phyloP scores from a whole-genome alignment of 2,113 vertebrate species.

The Cricetomys ansorgei region DNA sequence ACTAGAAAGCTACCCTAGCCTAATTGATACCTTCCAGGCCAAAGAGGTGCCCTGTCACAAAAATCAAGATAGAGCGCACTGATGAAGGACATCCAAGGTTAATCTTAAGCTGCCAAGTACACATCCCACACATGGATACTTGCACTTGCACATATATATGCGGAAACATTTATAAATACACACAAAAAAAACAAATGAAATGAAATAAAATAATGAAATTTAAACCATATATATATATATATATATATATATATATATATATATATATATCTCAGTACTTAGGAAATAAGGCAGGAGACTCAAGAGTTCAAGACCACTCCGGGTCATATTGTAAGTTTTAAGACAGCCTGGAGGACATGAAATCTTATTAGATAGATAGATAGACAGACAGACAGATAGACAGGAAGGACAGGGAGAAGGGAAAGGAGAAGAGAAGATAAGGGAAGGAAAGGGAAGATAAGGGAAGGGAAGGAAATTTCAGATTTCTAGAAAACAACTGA shows the following conservation, averaged over 20 bases:
- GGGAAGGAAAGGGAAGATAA: background rate
- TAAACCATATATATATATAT: background rate
- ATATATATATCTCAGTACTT: too few relatives aligned
- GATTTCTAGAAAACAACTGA: slow-evolving; percentile 33
- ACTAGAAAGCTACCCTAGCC: background rate
- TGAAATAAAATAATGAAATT: too few relatives aligned
- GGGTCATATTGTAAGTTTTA: background rate
- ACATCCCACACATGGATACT: background rate
- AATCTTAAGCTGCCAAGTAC: background rate
- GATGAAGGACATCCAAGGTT: background rate
- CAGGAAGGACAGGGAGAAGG: background rate
- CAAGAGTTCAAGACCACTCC: background rate
- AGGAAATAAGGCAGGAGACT: background rate
- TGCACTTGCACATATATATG: background rate
- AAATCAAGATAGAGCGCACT: background rate
- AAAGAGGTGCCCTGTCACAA: background rate
- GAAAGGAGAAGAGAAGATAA: background rate
- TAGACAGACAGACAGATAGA: background rate
- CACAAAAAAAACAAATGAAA: too few relatives aligned
- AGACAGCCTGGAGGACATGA: background rate
- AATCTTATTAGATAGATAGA: background rate
- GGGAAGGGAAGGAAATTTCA: background rate
- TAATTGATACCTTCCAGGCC: background rate
- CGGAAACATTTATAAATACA: background rate
- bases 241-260: too few relatives aligned